These are phyloP conservation scores for Mugil cephalus DNA, from an alignment of 2,113 vertebrate species.

Conservation along the genomic window DNA sequence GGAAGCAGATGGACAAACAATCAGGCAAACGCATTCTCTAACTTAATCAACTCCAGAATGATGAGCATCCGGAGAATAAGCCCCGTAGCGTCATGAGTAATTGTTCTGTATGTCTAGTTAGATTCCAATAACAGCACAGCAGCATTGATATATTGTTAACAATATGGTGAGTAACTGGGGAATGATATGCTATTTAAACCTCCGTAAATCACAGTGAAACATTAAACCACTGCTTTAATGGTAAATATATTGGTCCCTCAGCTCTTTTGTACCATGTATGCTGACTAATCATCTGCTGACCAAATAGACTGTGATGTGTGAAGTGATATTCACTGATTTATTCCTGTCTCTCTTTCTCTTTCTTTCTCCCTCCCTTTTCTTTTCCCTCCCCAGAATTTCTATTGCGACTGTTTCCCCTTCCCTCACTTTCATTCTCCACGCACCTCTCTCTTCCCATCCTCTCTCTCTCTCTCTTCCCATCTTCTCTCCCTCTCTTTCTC, in stretches of 20 bases:
- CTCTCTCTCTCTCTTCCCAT: constrained; percentile 21
- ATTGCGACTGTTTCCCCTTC: constrained; percentile 28
- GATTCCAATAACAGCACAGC: constrained; percentile 65
- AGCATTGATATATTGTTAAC: constrained; percentile 75
- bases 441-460: constrained; percentile 6
- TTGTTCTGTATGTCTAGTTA: constrained; percentile 75
- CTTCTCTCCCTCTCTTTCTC: constrained; percentile 10
- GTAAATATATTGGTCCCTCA: constrained; percentile 75
- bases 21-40: constrained; percentile 66
- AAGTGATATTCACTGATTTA: constrained; percentile 73
- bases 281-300: constrained; percentile 76
- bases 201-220: constrained; percentile 73
- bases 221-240: constrained; percentile 71
- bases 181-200: constrained; percentile 78
- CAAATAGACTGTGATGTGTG: constrained; percentile 70
- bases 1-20: constrained; percentile 77
- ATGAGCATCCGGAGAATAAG: constrained; percentile 68
- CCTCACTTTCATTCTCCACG: constrained; percentile 30
- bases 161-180: constrained; percentile 76
- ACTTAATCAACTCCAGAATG: constrained; percentile 73
- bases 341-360: constrained; percentile 46
- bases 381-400: constrained; percentile 32
- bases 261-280: constrained; percentile 64
- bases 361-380: neutral
- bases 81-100: constrained; percentile 58